Evolutionary conservation across 53 echinoderm and acorn worm genomes (phyloP).

Genomic region (Temnopleurus reevesii): DNA sequence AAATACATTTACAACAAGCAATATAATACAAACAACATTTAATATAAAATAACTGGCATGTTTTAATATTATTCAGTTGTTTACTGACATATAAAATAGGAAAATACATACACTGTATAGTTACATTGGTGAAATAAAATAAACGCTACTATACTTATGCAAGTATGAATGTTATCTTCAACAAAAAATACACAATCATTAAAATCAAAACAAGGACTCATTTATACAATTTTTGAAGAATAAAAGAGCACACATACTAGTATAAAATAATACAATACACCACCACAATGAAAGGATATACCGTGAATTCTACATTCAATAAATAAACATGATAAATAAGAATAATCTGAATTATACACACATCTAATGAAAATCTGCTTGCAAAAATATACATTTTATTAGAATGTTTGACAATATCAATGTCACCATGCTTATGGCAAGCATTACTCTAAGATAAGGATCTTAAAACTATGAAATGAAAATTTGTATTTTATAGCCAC

Average conservation of each 20-base stretch:
- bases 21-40: no score
- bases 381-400: background rate
- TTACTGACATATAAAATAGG: slow-evolving; percentile 15
- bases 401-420: background rate
- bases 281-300: background rate
- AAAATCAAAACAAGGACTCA: background rate
- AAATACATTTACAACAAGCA: no score
- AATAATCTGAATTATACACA: no score
- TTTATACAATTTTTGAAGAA: background rate
- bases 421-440: no score
- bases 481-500: no score
- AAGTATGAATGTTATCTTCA: background rate
- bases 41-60: slow-evolving; percentile 22
- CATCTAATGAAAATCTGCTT: background rate
- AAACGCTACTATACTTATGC: slow-evolving; percentile 5
- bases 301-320: background rate
- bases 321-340: background rate
- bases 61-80: background rate
- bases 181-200: slow-evolving; percentile 10
- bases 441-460: no score
- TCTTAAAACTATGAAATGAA: no score
- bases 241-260: slow-evolving; percentile 26
- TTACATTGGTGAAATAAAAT: background rate
- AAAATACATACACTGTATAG: background rate
- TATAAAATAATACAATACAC: background rate